Evolutionary conservation across 2,797 vertebrate genomes (phyloP).

Genomic region (Coracias cyanogaster): DNA sequence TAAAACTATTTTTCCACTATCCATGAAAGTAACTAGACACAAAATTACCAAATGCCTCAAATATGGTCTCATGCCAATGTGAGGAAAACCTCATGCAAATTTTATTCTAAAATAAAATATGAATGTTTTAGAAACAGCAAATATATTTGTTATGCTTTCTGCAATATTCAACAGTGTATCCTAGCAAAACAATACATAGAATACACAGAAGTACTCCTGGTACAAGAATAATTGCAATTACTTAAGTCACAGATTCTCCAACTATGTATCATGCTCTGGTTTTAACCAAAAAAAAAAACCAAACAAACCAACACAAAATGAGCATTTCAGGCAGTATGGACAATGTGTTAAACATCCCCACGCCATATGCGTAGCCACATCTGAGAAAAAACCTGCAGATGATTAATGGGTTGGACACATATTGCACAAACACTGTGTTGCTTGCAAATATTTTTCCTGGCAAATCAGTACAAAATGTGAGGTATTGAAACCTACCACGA

Average conservation of each 20-base stretch:
- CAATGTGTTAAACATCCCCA: background rate
- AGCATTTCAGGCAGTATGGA: background rate
- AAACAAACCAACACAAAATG: background rate
- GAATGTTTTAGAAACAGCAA: background rate
- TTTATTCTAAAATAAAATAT: background rate
- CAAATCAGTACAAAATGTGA: background rate
- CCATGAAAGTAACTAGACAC: background rate
- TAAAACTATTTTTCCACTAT: background rate
- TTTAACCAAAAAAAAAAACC: background rate
- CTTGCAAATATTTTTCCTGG: background rate
- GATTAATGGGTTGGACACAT: background rate
- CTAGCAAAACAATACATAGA: background rate
- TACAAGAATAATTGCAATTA: background rate
- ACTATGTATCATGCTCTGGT: background rate
- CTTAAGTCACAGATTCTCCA: background rate
- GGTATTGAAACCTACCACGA: background rate
- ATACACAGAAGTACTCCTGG: background rate
- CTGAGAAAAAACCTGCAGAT: background rate
- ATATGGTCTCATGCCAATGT: background rate
- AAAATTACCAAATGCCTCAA: background rate
- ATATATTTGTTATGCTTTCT: background rate
- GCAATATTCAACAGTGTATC: fast-evolving
- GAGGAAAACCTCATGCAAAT: background rate
- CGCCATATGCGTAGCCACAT: background rate
- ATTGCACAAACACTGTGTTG: background rate